These are phyloP conservation scores for Camptogramma bilineatum DNA, from an alignment of 2,888 invertebrate species.

Conservation along the genomic window DNA sequence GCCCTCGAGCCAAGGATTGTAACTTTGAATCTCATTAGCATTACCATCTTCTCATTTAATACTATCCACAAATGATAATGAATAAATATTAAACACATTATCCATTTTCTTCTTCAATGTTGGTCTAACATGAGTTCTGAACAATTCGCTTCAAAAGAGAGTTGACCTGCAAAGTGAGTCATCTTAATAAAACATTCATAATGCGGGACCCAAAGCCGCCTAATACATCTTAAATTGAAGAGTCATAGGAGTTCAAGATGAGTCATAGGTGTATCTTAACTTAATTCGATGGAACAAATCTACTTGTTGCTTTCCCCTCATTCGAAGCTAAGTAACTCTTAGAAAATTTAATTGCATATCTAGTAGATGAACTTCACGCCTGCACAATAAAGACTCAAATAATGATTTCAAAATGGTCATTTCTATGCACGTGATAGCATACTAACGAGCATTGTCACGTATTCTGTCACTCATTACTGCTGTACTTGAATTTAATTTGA, in stretches of 20 bases:
- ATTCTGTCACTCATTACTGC: constrained; percentile 55
- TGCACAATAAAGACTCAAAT: constrained; percentile 16
- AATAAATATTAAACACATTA: not conserved
- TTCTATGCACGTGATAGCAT: constrained; percentile 44
- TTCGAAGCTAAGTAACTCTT: not conserved
- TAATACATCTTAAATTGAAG: not conserved
- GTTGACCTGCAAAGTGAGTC: constrained; percentile 5
- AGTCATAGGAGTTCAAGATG: too few relatives aligned
- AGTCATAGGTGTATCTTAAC: constrained; percentile 7
- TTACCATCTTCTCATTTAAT: not conserved
- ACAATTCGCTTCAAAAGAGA: not conserved
- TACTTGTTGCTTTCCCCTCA: not conserved
- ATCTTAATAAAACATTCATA: not conserved
- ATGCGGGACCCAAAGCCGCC: not conserved
- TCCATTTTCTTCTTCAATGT: too few relatives aligned
- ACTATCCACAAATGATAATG: not conserved
- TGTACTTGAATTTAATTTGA: constrained; percentile 77
- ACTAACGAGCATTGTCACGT: constrained; percentile 34
- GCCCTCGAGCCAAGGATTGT: constrained; percentile 20
- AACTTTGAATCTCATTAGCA: constrained; percentile 22
- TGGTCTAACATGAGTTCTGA: too few relatives aligned
- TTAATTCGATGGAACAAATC: not conserved
- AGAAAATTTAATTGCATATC: constrained; percentile 3
- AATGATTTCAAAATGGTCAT: constrained; percentile 30
- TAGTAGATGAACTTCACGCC: constrained; percentile 13